Evolutionary conservation across 2,797 vertebrate species (phyloP), one percentile per base, ranked within the genome.

Genomic region (Dipus sagitta): DNA sequence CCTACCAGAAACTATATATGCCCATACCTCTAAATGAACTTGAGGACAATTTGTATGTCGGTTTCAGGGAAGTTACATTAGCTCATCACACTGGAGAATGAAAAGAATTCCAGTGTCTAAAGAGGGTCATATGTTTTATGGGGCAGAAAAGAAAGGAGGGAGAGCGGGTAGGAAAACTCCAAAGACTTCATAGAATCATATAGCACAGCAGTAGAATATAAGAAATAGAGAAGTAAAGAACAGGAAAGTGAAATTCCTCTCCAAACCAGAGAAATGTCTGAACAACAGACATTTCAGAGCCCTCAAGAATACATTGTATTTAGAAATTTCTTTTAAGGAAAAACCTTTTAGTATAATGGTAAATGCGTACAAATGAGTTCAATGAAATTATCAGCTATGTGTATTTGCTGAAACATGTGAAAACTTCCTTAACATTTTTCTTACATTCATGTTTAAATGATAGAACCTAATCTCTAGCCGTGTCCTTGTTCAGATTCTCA

Each of bases 371-470:
- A 32, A 85, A 92, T 81, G 20, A 74, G 74, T 52, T 75, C 60
- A 79, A 91, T 52, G 2, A 68, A 60, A 79, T 79, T 72, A 76
- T 28, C 10, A 83, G n/a, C 14, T 71, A 47, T 86, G 74, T 82
- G 30, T 86, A 67, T 91, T 81, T 91, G 23, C 54, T 84, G 77
- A 23, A n/a, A 60, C 77, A 83, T 17, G n/a, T 83, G 86, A 84
- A 58, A 77, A 54, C 0, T 28, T n/a, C 60, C 75, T 72, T 93
- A 76, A 52, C 52, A 68, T 91, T 89, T 84, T 60, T 32, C 18
- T 30, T 77, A 30, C 11, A 42, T 60, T 62, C 23, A 74, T 54
- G 86, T 62, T 83, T 94, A 58, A 89, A 67, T 26, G 14, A 60
- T 76, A 34, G 26, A 74, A 75, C 58, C 64, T 84, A 13, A 91